phyloP scores from a whole-genome alignment of 1,140 invertebrate genomes.

The Drosophila ercepeae region DNA sequence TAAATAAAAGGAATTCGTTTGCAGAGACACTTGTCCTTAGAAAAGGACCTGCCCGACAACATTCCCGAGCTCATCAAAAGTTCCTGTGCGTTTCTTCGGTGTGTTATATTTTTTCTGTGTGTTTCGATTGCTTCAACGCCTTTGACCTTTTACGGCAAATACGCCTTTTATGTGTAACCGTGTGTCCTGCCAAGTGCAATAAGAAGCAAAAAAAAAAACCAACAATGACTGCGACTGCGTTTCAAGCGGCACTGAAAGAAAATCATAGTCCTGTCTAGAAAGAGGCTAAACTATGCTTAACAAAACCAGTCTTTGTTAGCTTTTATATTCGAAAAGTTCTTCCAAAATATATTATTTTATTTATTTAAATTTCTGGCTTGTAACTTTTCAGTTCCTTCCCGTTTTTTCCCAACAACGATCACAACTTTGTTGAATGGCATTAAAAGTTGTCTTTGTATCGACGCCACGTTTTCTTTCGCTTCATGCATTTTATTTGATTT shows the following conservation, averaged over 20 bases:
- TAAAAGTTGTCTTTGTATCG: conserved; percentile 68
- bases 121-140: conserved; percentile 29
- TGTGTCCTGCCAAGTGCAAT: conserved; percentile 42
- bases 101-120: conserved; percentile 12
- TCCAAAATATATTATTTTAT: not conserved
- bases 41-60: not conserved
- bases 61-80: conserved; percentile 52
- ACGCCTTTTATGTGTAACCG: conserved; percentile 65
- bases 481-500: conserved; percentile 4
- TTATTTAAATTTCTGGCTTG: not conserved
- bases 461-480: conserved; percentile 32
- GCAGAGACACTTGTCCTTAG: not conserved
- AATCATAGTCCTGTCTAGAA: no score
- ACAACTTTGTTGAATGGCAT: conserved; percentile 71
- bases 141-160: conserved; percentile 48
- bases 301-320: not conserved
- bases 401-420: conserved; percentile 20
- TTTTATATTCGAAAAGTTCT: no score
- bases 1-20: conserved; percentile 1
- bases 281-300: no score
- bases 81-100: not conserved
- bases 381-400: not conserved
- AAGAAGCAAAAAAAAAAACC: not conserved
- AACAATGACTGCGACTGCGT: not conserved
- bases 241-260: not conserved